These are phyloP conservation scores for Discoglossus pictus DNA, from an alignment of 2,797 vertebrate species.

Conservation along the genomic window DNA sequence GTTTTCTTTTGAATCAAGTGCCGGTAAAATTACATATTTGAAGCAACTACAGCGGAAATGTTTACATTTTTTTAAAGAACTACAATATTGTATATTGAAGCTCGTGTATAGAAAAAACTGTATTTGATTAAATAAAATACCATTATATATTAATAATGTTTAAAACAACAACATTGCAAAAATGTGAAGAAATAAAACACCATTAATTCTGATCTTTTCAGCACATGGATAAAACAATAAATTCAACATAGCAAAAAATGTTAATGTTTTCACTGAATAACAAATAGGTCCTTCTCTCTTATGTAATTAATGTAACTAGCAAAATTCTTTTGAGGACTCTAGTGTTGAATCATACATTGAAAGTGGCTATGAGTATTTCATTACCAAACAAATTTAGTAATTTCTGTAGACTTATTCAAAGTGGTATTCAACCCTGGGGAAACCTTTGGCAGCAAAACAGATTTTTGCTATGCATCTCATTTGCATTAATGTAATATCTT, in stretches of 20 bases:
- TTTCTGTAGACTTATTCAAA: constrained; percentile 69
- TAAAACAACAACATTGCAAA: no score
- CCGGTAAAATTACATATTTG: no score
- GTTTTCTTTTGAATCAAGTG: no score
- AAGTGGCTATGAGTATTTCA: constrained; percentile 66
- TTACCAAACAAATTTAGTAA: constrained; percentile 68
- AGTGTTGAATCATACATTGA: constrained; percentile 67
- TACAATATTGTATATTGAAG: no score
- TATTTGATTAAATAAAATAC: no score
- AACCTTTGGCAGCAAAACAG: constrained; percentile 62
- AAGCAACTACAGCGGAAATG: no score
- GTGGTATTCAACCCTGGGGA: constrained; percentile 68
- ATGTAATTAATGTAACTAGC: constrained; percentile 67
- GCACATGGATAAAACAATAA: constrained; percentile 18
- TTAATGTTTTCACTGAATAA: constrained; percentile 68
- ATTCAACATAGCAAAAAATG: constrained; percentile 50
- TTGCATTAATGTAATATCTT: constrained; percentile 61
- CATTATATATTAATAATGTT: no score
- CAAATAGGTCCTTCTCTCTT: constrained; percentile 62
- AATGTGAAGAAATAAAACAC: no score
- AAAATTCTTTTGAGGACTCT: constrained; percentile 65
- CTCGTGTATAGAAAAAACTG: no score
- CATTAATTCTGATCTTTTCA: not conserved
- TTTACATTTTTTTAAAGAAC: no score
- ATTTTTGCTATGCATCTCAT: constrained; percentile 66